These are phyloP conservation scores for Zaprionus bogoriensis DNA, from an alignment of 2,888 invertebrate species.

Conservation along the genomic window DNA sequence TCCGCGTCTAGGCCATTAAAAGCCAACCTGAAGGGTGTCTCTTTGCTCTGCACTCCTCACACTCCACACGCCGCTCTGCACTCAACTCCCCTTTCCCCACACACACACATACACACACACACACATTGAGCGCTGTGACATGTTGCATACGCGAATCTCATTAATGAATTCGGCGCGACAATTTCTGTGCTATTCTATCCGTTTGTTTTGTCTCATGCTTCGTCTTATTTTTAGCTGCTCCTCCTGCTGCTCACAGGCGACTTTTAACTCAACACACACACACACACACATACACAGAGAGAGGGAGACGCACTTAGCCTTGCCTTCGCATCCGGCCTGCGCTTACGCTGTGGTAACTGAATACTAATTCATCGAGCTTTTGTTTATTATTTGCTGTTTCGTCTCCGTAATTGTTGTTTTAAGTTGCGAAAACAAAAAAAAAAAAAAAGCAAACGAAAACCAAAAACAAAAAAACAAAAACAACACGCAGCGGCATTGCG, in stretches of 20 bases:
- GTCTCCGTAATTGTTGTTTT: constrained; percentile 18
- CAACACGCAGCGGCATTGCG: constrained; percentile 47
- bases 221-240: constrained; percentile 47
- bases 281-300: background rate
- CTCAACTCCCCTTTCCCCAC: background rate
- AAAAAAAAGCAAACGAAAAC: constrained; percentile 13
- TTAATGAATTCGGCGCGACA: constrained; percentile 71
- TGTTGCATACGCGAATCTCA: constrained; percentile 72
- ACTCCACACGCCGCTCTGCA: background rate
- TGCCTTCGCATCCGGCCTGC: constrained; percentile 63
- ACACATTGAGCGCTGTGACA: too few species aligned
- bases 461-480: constrained; percentile 22
- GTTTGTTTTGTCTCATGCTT: constrained; percentile 39
- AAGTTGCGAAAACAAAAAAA: constrained; percentile 32
- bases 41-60: background rate
- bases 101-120: too few species aligned
- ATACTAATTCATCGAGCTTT: constrained; percentile 72
- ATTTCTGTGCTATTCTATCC: constrained; percentile 41
- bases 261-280: constrained; percentile 17
- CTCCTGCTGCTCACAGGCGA: constrained; percentile 22
- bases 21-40: constrained; percentile 49
- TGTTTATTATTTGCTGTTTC: constrained; percentile 53
- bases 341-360: constrained; percentile 65
- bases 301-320: constrained; percentile 34
- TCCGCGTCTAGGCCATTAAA: constrained; percentile 70